Evolutionary conservation across 2,797 vertebrate species (phyloP), one percentile per base, ranked within the genome.

Genomic region (Hybognathus amarus): DNA sequence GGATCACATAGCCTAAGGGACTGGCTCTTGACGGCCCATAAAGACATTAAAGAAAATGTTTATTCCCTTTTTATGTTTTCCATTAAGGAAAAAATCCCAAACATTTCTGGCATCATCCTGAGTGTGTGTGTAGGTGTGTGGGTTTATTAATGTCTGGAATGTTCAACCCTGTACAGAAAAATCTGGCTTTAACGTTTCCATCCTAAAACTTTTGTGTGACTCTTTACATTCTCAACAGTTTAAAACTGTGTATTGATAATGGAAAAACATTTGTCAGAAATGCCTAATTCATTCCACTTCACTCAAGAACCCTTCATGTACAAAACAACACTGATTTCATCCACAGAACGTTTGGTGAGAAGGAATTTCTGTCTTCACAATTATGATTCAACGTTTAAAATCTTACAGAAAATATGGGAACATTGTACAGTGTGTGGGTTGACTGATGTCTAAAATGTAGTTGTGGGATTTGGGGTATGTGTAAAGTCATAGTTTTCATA

Each of bases 71-170:
- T 24, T n/a, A 42, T 77, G n/a, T 61, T 61, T 63, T 30, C 17
- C 38, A 27, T 36, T 6, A 6, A 6, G 36, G 6, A 5, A 36
- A 42, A 56, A 2, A 63, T 30, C 66, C 24, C 18, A 47, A 33
- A 78, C 7, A 38, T 42, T 56, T 56, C 5, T 56, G n/a, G 33
- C n/a, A 17, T 69, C 24, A 9, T 22, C 6, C 18, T 11, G 52
- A 22, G 3, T 15, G 12, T 22, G 27, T 22, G 22, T 2, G 7
- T 15, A 6, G 6, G 15, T 47, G 67, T 80, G n/a, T 24, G 64
- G 54, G 17, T 69, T 15, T 13, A 9, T 17, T 17, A 45, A 36
- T 33, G 68, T 17, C 68, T 71, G 67, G 68, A 80, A 80, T 80
- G 38, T 47, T 1, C 2, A 3, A 3, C 4, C 0, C n/a, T n/a